Evolutionary conservation across 2,113 vertebrate species (phyloP).

Genomic region (Odontophorus gujanensis): DNA sequence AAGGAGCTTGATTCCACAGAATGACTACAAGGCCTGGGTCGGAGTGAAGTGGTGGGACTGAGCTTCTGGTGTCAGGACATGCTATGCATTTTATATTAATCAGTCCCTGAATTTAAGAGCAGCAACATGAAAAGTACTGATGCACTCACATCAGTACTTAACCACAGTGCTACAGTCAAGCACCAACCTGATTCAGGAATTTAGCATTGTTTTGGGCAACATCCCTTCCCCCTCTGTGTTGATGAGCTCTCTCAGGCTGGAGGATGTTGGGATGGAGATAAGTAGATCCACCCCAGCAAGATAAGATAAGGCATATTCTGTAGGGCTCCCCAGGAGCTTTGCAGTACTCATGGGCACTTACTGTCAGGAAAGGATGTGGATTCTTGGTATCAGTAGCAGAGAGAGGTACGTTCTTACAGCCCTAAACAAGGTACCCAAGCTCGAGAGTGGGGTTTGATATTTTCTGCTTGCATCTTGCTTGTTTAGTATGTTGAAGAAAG

Average conservation of each 20-base stretch:
- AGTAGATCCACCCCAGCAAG: background rate
- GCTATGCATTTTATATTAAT: background rate
- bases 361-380: background rate
- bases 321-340: background rate
- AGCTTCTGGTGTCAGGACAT: background rate
- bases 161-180: background rate
- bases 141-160: background rate
- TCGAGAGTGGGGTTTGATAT: background rate
- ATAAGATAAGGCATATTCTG: background rate
- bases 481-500: background rate
- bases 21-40: background rate
- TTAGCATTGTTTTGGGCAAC: background rate
- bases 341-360: background rate
- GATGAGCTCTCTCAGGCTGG: background rate
- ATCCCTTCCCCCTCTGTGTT: background rate
- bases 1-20: background rate
- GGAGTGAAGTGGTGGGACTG: background rate
- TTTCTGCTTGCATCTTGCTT: background rate
- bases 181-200: background rate
- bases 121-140: background rate
- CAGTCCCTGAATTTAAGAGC: background rate
- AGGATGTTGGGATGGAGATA: background rate
- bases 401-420: background rate
- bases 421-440: background rate
- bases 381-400: background rate